Evolutionary conservation across 2,797 vertebrate genomes (phyloP).

Genomic region (Balearica regulorum): DNA sequence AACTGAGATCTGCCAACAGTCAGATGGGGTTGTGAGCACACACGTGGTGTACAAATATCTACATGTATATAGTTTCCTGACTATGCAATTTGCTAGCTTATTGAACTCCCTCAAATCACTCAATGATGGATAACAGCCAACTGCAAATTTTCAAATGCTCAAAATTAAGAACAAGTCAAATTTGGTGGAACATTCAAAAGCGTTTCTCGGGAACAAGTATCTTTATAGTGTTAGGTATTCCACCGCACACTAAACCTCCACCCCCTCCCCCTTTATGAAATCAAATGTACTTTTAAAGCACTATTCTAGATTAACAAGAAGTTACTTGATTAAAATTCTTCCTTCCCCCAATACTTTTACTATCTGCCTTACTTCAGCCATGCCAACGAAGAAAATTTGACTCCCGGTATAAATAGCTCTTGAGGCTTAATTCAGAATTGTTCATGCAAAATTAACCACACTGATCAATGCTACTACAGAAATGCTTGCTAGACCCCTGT

Average conservation of each 20-base stretch:
- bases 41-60: not conserved
- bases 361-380: not conserved
- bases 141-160: not conserved
- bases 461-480: not conserved
- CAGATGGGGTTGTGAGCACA: fast-evolving
- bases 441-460: not conserved
- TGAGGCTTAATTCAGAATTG: not conserved
- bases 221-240: not conserved
- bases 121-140: not conserved
- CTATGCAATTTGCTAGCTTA: not conserved
- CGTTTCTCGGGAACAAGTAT: not conserved
- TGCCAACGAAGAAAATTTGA: not conserved
- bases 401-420: not conserved
- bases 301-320: not conserved
- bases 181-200: not conserved
- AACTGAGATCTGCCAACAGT: not conserved
- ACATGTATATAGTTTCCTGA: not conserved
- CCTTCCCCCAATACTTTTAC: not conserved
- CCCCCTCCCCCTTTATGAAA: not conserved
- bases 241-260: not conserved
- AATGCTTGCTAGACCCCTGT: not conserved
- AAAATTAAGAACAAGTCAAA: not conserved
- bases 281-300: not conserved
- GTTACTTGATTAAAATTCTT: not conserved
- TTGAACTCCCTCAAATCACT: not conserved